A percentile compares a stretch with the other conserved stretches of the same genome.
Evolutionary conservation across 2,888 invertebrate species (phyloP).

Genomic region (Caenorhabditis sinica): DNA sequence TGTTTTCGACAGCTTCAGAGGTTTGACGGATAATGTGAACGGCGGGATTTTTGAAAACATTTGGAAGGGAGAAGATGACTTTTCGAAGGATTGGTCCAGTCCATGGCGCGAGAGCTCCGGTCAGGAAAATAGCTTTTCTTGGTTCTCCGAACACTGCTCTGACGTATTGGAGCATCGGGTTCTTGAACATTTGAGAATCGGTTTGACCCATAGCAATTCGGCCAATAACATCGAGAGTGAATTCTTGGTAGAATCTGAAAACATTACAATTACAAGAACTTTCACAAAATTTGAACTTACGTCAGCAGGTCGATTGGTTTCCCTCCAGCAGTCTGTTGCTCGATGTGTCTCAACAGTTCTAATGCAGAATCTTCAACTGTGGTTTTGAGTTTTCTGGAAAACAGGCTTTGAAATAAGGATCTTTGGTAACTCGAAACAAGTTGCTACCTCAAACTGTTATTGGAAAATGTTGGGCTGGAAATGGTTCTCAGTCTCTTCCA

Average conservation of each 20-base stretch:
- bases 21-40: slow-evolving; percentile 36
- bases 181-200: slow-evolving; percentile 54
- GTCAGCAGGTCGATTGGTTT: slow-evolving; percentile 44
- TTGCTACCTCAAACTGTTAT: slow-evolving; percentile 85
- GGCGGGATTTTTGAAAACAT: slow-evolving; percentile 47
- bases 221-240: slow-evolving; percentile 74
- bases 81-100: slow-evolving; percentile 18
- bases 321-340: slow-evolving; percentile 34
- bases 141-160: slow-evolving; percentile 33
- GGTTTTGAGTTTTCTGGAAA: slow-evolving; percentile 16
- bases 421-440: no score
- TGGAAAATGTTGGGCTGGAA: slow-evolving; percentile 85
- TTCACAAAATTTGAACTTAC: slow-evolving; percentile 10
- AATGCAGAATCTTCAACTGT: slow-evolving; percentile 64
- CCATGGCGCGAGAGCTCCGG: slow-evolving; percentile 11
- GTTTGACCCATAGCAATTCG: slow-evolving; percentile 74
- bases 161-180: slow-evolving; percentile 35
- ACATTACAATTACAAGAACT: not conserved
- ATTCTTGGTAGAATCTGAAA: slow-evolving; percentile 73
- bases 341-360: slow-evolving; percentile 59
- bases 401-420: not conserved
- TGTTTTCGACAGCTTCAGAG: slow-evolving; percentile 54
- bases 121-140: slow-evolving; percentile 30
- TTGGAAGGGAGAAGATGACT: slow-evolving; percentile 30
- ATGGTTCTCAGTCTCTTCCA: slow-evolving; percentile 86